Percentiles rank a stretch among this genome's conserved stretches.
These are phyloP conservation scores for Drosophila novamexicana DNA, from an alignment of 1,140 invertebrate genomes.

Conservation along the genomic window DNA sequence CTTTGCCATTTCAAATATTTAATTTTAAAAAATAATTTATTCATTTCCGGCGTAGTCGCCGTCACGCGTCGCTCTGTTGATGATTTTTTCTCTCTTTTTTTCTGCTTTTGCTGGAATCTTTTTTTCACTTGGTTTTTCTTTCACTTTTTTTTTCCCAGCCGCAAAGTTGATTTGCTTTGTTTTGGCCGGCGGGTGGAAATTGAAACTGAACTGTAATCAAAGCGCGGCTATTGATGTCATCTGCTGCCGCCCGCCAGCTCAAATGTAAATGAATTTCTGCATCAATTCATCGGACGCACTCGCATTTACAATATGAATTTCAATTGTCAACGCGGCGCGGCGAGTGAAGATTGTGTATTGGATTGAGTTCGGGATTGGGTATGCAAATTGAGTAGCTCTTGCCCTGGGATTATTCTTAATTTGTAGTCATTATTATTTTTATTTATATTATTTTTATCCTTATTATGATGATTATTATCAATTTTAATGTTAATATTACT, in stretches of 20 bases:
- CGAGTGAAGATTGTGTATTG: slow-evolving; percentile 2
- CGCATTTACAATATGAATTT: slow-evolving; percentile 71
- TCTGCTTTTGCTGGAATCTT: slow-evolving; percentile 26
- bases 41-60: slow-evolving; percentile 64
- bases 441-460: too few species aligned
- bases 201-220: slow-evolving; percentile 77
- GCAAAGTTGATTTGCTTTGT: slow-evolving; percentile 66
- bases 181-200: slow-evolving; percentile 56
- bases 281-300: slow-evolving; percentile 56
- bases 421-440: too few species aligned
- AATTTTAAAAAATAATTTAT: slow-evolving; percentile 80
- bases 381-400: too few species aligned
- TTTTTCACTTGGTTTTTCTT: slow-evolving; percentile 19
- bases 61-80: slow-evolving; percentile 43
- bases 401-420: too few species aligned
- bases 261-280: slow-evolving; percentile 75
- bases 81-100: slow-evolving; percentile 15
- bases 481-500: too few species aligned
- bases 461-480: too few species aligned
- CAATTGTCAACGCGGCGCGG: slow-evolving; percentile 32
- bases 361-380: not conserved
- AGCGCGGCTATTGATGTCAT: slow-evolving; percentile 72
- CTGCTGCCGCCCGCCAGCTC: slow-evolving; percentile 21
- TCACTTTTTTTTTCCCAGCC: slow-evolving; percentile 31
- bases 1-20: slow-evolving; percentile 81